A percentile compares a stretch with the other conserved stretches of the same genome.
Evolutionary conservation across 2,113 vertebrate genomes (phyloP).

Genomic region (Albula goreensis): DNA sequence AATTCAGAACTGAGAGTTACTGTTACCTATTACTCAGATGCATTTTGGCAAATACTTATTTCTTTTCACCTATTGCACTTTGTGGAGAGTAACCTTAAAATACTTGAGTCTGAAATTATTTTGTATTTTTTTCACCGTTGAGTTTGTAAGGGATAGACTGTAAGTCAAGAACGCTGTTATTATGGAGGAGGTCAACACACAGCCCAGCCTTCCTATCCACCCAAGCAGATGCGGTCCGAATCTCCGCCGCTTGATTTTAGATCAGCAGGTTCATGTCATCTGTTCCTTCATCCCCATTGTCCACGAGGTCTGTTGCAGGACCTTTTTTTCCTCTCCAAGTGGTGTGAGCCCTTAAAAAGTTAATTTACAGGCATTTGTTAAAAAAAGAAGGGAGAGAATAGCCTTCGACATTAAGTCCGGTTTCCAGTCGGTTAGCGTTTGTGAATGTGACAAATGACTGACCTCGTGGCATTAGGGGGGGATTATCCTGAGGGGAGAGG

Average conservation of each 20-base stretch:
- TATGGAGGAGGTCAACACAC: background rate
- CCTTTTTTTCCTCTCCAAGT: background rate
- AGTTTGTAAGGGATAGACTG: too few relatives aligned
- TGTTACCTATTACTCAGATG: too few relatives aligned
- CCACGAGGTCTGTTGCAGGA: background rate
- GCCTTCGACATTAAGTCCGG: background rate
- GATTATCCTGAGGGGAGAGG: background rate
- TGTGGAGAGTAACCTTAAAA: too few relatives aligned
- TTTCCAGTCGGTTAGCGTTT: background rate
- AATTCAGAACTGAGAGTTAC: too few relatives aligned
- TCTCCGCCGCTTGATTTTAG: background rate
- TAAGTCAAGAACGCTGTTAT: background rate
- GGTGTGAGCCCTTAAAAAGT: background rate
- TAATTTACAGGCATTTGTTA: background rate
- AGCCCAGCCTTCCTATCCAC: background rate
- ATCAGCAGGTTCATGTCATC: background rate
- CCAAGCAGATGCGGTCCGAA: background rate
- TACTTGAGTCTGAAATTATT: too few relatives aligned
- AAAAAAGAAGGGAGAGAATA: background rate
- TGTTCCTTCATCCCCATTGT: background rate
- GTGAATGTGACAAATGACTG: background rate
- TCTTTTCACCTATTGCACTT: too few relatives aligned
- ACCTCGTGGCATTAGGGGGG: background rate
- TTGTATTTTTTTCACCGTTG: too few relatives aligned
- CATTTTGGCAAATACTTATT: too few relatives aligned